Evolutionary conservation across 2,113 vertebrate genomes (phyloP), one percentile per base, ranked within the genome.

Genomic region (Coregonus clupeaformis): DNA sequence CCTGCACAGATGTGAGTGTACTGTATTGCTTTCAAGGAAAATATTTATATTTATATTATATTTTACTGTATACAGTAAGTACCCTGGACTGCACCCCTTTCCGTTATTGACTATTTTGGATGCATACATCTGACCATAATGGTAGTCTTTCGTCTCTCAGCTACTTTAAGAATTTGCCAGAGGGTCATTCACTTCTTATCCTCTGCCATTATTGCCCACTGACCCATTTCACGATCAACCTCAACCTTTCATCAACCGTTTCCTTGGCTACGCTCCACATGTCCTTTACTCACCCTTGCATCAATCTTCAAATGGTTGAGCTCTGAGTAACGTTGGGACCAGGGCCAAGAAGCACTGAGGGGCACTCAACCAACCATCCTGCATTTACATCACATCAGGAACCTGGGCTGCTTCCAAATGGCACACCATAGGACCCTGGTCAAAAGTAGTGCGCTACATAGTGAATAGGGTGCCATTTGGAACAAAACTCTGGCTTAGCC

Each of bases 181-280:
- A 65, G 63, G 52, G 29, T 81, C 66, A 77, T 22, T 47, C 62
- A 77, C 52, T 77, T n/a, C 45, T 14, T 27, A 36, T 59, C 24
- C 66, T 68, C 18, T 77, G 69, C 76, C 45, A 16, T 69, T 47
- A 45, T 16, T 70, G 65, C 55, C 32, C 0, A 1, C 57, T 71
- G 52, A 77, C 30, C 24, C 59, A 49, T 32, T 71, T 70, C 29
- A 60, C 69, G 42, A 69, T 78, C 68, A 36, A 36, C 65, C 49
- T 47, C 59, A 70, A 69, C 60, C 57, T 45, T n/a, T 14, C 47
- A n/a, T 22, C 13, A 6, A 55, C 52, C 71, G 20, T 72, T 11
- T 64, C 47, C 14, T 42, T 45, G 25, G 52, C 22, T 4, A 42
- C 20, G 25, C n/a, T n/a, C 63, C 30, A 60, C 16, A 27, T 9